Evolutionary conservation across 35 echinoderm and acorn worm species (phyloP), one percentile per base, ranked within the genome.

Genomic region (Diadema setosum): DNA sequence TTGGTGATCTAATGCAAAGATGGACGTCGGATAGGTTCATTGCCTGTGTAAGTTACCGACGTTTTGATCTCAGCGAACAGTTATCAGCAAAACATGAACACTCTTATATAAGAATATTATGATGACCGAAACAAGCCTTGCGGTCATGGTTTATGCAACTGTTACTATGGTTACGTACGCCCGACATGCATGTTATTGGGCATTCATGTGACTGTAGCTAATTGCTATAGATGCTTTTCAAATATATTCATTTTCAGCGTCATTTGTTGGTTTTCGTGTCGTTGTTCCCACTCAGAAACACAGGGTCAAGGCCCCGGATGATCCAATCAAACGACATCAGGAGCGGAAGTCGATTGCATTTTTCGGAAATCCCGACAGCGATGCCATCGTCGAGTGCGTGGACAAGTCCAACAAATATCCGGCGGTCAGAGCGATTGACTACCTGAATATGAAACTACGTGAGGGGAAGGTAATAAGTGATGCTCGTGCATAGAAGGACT

Each of bases 1-100:
- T 96, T 27, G 94, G 89, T 21, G 94, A 92, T 26, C 61, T 92
- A 3, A 96, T 96, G 94, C 95, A 97, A 48, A 82, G 95, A 25
- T 97, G 95, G 95, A 97, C 95, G 2, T 59, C 95, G 12, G 95
- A 97, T 40, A 93, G 86, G 64, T 36, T 90, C 7, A 59, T 93
- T 31, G 82, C 95, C 39, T 81, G 70, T 17, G 95, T 93, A 75
- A 97, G 95, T 93, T 42, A n/a, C n/a, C n/a, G n/a, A n/a, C n/a
- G n/a, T 52, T 52, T 52, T 52, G 9, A n/a, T 52, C n/a, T 52
- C 48, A n/a, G 48, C 9, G n/a, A 52, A 52, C n/a, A n/a, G n/a
- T n/a, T n/a, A n/a, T n/a, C n/a, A n/a, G n/a, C n/a, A n/a, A n/a
- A n/a, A n/a, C n/a, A n/a, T n/a, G n/a, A n/a, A 9, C 48, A 9